Conservation (phyloP, 1,140 invertebrate genomes). For the Heliconius himera region DNA sequence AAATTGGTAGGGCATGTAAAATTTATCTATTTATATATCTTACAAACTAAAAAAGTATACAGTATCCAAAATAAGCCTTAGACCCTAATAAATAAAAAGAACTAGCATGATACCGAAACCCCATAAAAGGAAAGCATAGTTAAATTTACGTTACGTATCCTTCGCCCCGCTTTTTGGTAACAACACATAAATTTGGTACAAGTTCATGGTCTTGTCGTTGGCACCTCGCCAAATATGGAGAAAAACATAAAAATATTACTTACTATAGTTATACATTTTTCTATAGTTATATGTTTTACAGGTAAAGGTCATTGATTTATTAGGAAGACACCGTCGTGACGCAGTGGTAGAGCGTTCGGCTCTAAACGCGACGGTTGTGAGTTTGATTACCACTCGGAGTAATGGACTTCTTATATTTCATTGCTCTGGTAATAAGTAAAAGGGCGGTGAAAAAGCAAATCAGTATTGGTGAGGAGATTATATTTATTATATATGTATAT, state of each 20-base stretch:
- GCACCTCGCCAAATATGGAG: slow-evolving; percentile 5
- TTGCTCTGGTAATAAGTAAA: too few relatives aligned
- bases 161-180: slow-evolving; percentile 2
- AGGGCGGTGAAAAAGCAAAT: too few relatives aligned
- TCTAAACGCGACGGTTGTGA: too few relatives aligned
- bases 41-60: background rate
- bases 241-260: background rate
- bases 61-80: background rate
- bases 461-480: too few relatives aligned
- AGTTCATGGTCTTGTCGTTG: slow-evolving; percentile 1
- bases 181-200: slow-evolving; percentile 7
- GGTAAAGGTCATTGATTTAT: background rate
- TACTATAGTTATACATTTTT: background rate
- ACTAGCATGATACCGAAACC: background rate
- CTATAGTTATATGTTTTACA: background rate
- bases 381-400: too few relatives aligned
- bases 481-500: too few relatives aligned
- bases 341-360: too few relatives aligned
- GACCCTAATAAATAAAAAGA: background rate
- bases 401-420: too few relatives aligned
- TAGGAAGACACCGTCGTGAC: accelerated
- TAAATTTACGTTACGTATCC: slow-evolving; percentile 6
- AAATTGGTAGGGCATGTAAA: too few relatives aligned
- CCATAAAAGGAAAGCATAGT: background rate
- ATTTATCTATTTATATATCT: background rate